A percentile compares a stretch with the other conserved stretches of the same genome.
Evolutionary conservation across 2,113 vertebrate genomes (phyloP).

Genomic region (Piprites chloris): DNA sequence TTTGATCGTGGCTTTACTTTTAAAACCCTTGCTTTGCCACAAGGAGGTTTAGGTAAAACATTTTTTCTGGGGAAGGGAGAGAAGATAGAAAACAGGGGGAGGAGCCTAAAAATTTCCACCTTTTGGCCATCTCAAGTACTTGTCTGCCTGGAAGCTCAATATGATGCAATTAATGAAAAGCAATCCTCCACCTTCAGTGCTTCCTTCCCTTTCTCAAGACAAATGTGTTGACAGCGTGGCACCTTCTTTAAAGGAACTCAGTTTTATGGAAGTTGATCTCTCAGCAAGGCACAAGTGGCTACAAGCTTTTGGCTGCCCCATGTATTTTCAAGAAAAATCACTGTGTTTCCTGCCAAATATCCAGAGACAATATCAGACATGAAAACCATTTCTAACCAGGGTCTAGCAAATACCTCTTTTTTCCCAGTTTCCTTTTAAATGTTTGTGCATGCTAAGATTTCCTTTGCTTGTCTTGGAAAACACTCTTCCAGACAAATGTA

Average conservation of each 20-base stretch:
- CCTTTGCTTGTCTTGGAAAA: neutral
- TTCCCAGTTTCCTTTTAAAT: neutral
- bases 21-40: neutral
- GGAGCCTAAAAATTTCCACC: slow-evolving; percentile 52
- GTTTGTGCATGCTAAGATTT: neutral
- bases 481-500: neutral
- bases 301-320: slow-evolving; percentile 2
- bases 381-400: neutral
- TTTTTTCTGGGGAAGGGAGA: neutral
- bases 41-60: neutral
- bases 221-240: slow-evolving; percentile 62
- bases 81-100: neutral
- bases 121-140: slow-evolving; percentile 66
- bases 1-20: neutral
- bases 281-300: neutral
- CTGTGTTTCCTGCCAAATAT: neutral
- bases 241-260: slow-evolving; percentile 52
- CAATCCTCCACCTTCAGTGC: slow-evolving; percentile 31
- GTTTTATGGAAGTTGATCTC: slow-evolving; percentile 63
- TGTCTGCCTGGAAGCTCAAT: slow-evolving; percentile 64
- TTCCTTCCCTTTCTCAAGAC: slow-evolving; percentile 50
- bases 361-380: neutral
- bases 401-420: neutral
- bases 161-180: slow-evolving; percentile 65
- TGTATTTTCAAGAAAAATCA: neutral